phyloP scores from a whole-genome alignment of 1,140 invertebrate species.

The Rhyzopertha dominica region DNA sequence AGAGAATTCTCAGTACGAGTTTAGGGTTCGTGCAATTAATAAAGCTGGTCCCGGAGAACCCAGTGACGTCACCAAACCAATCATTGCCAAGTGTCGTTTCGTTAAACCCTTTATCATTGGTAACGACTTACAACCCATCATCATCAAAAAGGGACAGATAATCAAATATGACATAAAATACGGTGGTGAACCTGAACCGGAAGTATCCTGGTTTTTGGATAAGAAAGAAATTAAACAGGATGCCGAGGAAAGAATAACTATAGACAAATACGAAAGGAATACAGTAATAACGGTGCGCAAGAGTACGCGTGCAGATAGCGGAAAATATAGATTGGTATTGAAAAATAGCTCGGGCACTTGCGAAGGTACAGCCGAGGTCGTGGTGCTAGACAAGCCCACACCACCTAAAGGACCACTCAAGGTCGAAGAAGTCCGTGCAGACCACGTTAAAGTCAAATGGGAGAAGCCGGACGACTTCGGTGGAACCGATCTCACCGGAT shows the following conservation, averaged over 20 bases:
- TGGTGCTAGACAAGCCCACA: conserved; percentile 87
- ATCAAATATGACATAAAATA: conserved; percentile 92
- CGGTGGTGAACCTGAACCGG: conserved; percentile 90
- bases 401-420: conserved; percentile 80
- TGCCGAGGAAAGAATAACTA: conserved; percentile 64
- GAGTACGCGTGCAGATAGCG: conserved; percentile 80
- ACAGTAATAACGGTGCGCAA: conserved; percentile 86
- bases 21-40: conserved; percentile 92
- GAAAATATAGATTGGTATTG: conserved; percentile 81
- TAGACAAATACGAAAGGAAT: conserved; percentile 87
- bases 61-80: conserved; percentile 89
- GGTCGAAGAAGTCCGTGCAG: conserved; percentile 79
- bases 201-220: conserved; percentile 72
- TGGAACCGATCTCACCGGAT: conserved; percentile 89
- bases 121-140: conserved; percentile 76
- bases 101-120: conserved; percentile 92
- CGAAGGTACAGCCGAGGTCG: conserved; percentile 78
- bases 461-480: conserved; percentile 90
- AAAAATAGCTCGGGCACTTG: conserved; percentile 80
- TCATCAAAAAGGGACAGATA: conserved; percentile 91
- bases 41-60: conserved; percentile 93
- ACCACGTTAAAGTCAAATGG: conserved; percentile 94
- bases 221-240: conserved; percentile 70
- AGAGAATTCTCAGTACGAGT: conserved; percentile 94
- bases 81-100: conserved; percentile 92